phyloP scores from a whole-genome alignment of 2,888 invertebrate genomes.

The Pemphredon lugubris region DNA sequence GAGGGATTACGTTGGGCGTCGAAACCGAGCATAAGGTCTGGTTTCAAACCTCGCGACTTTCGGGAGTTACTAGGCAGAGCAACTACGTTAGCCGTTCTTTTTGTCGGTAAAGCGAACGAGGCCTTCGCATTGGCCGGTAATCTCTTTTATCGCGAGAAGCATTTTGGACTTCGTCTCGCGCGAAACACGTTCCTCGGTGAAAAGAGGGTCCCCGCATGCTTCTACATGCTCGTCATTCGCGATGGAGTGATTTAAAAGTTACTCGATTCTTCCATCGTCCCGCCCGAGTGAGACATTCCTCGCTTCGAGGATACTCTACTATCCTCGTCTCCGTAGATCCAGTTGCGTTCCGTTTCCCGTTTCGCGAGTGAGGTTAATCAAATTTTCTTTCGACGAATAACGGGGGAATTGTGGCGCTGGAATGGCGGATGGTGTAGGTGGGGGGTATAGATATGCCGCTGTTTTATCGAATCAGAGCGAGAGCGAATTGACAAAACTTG shows the following conservation, averaged over 20 bases:
- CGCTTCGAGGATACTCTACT: slow-evolving; percentile 2
- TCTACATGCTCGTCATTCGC: slow-evolving; percentile 9
- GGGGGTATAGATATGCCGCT: no score
- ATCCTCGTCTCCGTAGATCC: not conserved
- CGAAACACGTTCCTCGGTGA: no score
- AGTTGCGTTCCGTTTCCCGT: not conserved
- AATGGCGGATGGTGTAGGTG: no score
- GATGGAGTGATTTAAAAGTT: slow-evolving; percentile 19
- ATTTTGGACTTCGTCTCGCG: no score
- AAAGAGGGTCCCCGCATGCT: not conserved
- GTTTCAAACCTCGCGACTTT: slow-evolving; percentile 36
- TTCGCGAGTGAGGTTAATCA: slow-evolving; percentile 20
- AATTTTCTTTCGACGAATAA: slow-evolving; percentile 19
- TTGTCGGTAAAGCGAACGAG: no score
- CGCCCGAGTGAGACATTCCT: not conserved
- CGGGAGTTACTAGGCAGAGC: no score
- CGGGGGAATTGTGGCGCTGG: no score
- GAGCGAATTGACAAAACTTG: slow-evolving; percentile 23
- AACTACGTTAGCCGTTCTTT: no score
- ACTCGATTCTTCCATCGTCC: slow-evolving; percentile 5
- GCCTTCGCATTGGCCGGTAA: no score
- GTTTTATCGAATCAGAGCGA: not conserved
- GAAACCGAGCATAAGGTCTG: slow-evolving; percentile 29
- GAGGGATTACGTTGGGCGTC: slow-evolving; percentile 44
- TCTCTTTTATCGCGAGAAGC: no score